phyloP scores from a whole-genome alignment of 2,797 vertebrate genomes.

The Pagetopsis macropterus region DNA sequence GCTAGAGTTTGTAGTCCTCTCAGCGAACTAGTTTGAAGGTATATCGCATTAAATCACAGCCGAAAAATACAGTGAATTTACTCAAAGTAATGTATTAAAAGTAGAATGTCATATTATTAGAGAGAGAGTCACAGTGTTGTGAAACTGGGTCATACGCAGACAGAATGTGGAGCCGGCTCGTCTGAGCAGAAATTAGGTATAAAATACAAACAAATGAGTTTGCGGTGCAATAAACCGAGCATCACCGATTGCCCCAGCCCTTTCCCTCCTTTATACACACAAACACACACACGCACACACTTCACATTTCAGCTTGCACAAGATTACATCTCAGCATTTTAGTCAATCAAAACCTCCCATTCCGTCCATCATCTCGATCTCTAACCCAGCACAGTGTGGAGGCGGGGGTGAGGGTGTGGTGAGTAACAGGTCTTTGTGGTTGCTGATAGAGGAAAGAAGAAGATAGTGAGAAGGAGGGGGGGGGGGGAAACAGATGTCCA shows the following conservation, averaged over 20 bases:
- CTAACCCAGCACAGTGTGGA: constrained; percentile 42
- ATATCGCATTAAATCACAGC: constrained; percentile 73
- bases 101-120: constrained; percentile 69
- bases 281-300: constrained; percentile 43
- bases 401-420: constrained; percentile 4
- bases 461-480: constrained; percentile 10
- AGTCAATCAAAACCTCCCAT: constrained; percentile 69
- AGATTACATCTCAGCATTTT: constrained; percentile 76
- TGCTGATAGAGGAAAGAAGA: constrained; percentile 23
- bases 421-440: constrained; percentile 53
- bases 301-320: constrained; percentile 65
- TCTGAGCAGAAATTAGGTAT: constrained; percentile 84
- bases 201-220: constrained; percentile 86
- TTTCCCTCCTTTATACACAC: constrained; percentile 40
- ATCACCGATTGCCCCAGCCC: constrained; percentile 57
- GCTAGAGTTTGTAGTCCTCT: constrained; percentile 63
- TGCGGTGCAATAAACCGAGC: constrained; percentile 78
- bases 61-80: constrained; percentile 61
- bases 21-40: constrained; percentile 67
- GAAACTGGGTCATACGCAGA: constrained; percentile 84
- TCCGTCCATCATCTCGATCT: constrained; percentile 62
- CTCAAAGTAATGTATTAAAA: constrained; percentile 76
- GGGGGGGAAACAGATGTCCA: constrained; percentile 41
- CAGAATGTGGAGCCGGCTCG: constrained; percentile 74
- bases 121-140: constrained; percentile 54